A percentile compares a stretch with the other conserved stretches of the same genome.
These are phyloP conservation scores for Cephalotes varians DNA, from an alignment of 2,888 invertebrate species.

Conservation along the genomic window DNA sequence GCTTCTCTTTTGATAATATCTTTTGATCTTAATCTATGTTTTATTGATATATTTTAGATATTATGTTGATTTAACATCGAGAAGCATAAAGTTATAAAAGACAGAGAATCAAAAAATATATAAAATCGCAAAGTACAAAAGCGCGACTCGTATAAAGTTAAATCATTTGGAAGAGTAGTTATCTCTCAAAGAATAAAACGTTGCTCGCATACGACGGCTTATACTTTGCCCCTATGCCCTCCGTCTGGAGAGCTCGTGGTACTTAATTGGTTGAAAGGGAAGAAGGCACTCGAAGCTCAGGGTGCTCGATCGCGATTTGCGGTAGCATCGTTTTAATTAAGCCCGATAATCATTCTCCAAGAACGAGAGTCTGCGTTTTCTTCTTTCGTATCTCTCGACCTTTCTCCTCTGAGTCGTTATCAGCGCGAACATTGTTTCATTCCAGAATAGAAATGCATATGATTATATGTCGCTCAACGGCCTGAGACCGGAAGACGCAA, in stretches of 20 bases:
- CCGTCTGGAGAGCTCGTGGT: slow-evolving; percentile 64
- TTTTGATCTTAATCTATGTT: not conserved
- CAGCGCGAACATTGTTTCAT: slow-evolving; percentile 23
- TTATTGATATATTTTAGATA: not conserved
- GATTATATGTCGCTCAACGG: not conserved
- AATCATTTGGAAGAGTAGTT: slow-evolving; percentile 65
- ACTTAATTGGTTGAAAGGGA: slow-evolving; percentile 74
- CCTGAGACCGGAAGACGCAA: slow-evolving; percentile 42
- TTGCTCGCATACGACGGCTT: slow-evolving; percentile 64
- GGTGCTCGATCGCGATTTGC: slow-evolving; percentile 72
- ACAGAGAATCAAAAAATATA: slow-evolving; percentile 1
- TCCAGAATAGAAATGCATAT: slow-evolving; percentile 21
- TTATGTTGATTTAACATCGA: not conserved
- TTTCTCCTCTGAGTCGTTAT: slow-evolving; percentile 28
- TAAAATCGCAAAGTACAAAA: not conserved
- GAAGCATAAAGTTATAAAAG: not conserved
- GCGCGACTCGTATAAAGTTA: slow-evolving; percentile 11
- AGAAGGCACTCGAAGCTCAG: slow-evolving; percentile 71
- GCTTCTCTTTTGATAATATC: not conserved
- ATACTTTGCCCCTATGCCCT: slow-evolving; percentile 55
- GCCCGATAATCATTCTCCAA: slow-evolving; percentile 60
- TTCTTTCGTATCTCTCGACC: slow-evolving; percentile 58
- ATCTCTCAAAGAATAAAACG: slow-evolving; percentile 70
- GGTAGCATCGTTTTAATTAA: slow-evolving; percentile 75
- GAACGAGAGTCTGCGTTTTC: slow-evolving; percentile 56